A percentile compares a stretch with the other conserved stretches of the same genome.
phyloP scores from a whole-genome alignment of 2,888 invertebrate genomes.

The Drosophila neonasuta region DNA sequence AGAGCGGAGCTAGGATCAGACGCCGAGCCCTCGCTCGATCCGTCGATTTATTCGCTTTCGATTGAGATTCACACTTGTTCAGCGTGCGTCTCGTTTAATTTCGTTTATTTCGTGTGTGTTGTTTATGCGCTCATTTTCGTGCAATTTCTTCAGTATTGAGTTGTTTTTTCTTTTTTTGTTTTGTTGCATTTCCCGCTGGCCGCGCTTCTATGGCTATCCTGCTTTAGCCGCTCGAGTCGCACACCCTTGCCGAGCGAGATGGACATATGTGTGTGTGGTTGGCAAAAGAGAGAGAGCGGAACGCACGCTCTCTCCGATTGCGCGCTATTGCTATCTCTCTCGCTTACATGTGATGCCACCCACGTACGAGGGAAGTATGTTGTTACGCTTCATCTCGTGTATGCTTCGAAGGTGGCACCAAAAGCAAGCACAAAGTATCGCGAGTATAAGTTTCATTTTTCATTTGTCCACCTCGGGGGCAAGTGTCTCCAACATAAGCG shows the following conservation, averaged over 20 bases:
- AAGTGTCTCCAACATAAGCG: slow-evolving; percentile 43
- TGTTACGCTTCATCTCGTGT: slow-evolving; percentile 51
- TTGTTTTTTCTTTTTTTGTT: not conserved
- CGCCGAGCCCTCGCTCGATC: slow-evolving; percentile 17
- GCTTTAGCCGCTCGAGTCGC: slow-evolving; percentile 39
- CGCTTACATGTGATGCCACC: slow-evolving; percentile 56
- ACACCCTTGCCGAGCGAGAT: slow-evolving; percentile 47
- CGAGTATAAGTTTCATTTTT: not conserved
- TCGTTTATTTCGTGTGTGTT: slow-evolving; percentile 7
- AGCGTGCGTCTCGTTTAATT: slow-evolving; percentile 12
- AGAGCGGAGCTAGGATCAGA: slow-evolving; percentile 1
- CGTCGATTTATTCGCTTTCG: slow-evolving; percentile 19
- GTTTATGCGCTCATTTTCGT: slow-evolving; percentile 9
- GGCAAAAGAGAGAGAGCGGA: slow-evolving; percentile 28
- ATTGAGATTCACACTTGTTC: slow-evolving; percentile 25
- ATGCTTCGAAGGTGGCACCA: slow-evolving; percentile 36
- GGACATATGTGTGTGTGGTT: slow-evolving; percentile 11
- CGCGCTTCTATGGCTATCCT: slow-evolving; percentile 27
- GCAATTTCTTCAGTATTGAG: not conserved
- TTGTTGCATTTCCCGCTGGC: slow-evolving; percentile 30
- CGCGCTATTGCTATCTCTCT: slow-evolving; percentile 39
- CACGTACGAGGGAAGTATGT: slow-evolving; percentile 59
- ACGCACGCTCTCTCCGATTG: slow-evolving; percentile 24
- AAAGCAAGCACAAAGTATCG: slow-evolving; percentile 30
- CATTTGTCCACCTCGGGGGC: slow-evolving; percentile 40